Evolutionary conservation across 2,888 invertebrate genomes (phyloP), one percentile per base, ranked within the genome.

Genomic region (Thereva unica): DNA sequence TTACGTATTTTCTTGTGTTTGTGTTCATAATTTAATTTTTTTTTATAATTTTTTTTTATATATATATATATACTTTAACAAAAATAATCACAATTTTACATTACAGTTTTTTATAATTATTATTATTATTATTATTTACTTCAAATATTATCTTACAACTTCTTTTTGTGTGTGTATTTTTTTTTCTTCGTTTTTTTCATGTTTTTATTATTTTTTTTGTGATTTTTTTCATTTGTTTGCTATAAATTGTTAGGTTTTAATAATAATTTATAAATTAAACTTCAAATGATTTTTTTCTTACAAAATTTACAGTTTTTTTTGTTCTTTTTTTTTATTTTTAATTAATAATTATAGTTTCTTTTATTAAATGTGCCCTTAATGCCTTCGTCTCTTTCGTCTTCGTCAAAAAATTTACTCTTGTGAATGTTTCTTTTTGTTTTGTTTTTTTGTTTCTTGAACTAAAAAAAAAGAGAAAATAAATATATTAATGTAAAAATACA

Each of bases 61-160:
- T 68, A 66, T 54, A 73, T 73, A 73, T 74, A 74, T 71, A 70
- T 71, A 71, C 70, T 67, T 69, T 69, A 73, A 70, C 74, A 72
- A 71, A 71, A 71, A 69, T 72, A 71, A 71, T 71, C 72, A 72
- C 72, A 71, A 73, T 74, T 73, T 71, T 71, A 71, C 70, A 70
- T 70, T 69, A 68, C 66, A 69, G 67, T 67, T 59, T 67, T 45
- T 54, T 44, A 5, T 55, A 59, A 67, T 57, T 65, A 50, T 67
- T 65, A 57, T 45, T 59, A 40, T 64, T 50, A 42, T 54, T 56
- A 35, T 49, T 57, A 61, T 64, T 66, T 63, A 56, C 52, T 42
- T 44, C 42, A 59, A 52, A 42, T 53, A 53, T 69, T 71, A 70
- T 71, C 55, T 68, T 70, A 67, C 69, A 68, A 65, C 69, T 71